Evolutionary conservation across 2,888 invertebrate species (phyloP).

Genomic region (Ischnus inquisitorius): DNA sequence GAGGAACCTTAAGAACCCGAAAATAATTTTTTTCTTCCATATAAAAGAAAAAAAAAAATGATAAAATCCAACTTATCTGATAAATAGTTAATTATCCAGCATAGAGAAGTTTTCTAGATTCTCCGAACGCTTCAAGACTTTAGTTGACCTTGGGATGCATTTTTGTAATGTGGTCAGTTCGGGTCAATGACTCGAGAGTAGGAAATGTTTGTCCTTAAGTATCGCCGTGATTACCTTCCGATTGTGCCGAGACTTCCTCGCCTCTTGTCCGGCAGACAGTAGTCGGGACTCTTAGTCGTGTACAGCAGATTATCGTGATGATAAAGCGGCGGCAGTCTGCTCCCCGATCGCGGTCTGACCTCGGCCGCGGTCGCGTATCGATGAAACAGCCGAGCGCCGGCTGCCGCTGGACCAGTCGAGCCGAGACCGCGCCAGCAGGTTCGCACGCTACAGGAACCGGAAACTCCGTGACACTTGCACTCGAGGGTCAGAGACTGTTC

Average conservation of each 20-base stretch:
- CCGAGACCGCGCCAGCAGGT: constrained; percentile 92
- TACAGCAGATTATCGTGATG: constrained; percentile 89
- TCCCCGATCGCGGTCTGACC: constrained; percentile 83
- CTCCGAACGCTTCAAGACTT: too few species aligned
- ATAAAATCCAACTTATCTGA: too few species aligned
- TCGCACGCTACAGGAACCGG: constrained; percentile 93
- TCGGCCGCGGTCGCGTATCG: constrained; percentile 88
- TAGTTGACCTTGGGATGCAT: too few species aligned
- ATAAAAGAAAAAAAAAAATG: too few species aligned
- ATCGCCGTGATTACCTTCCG: constrained; percentile 88
- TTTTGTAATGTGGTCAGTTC: too few species aligned
- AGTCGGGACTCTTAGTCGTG: constrained; percentile 93
- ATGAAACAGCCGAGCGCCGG: constrained; percentile 87
- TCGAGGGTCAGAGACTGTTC: constrained; percentile 87
- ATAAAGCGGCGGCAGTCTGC: constrained; percentile 82
- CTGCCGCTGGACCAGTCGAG: constrained; percentile 86
- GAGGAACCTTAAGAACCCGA: too few species aligned
- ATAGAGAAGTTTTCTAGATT: too few species aligned
- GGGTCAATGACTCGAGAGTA: too few species aligned
- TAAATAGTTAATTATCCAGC: too few species aligned
- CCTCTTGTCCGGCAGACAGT: constrained; percentile 91
- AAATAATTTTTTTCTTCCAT: too few species aligned
- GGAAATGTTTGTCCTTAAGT: too few species aligned
- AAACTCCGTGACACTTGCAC: constrained; percentile 95
- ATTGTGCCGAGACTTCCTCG: constrained; percentile 92